These are phyloP conservation scores for Phasianus colchicus DNA, from an alignment of 2,113 vertebrate species.

Conservation along the genomic window DNA sequence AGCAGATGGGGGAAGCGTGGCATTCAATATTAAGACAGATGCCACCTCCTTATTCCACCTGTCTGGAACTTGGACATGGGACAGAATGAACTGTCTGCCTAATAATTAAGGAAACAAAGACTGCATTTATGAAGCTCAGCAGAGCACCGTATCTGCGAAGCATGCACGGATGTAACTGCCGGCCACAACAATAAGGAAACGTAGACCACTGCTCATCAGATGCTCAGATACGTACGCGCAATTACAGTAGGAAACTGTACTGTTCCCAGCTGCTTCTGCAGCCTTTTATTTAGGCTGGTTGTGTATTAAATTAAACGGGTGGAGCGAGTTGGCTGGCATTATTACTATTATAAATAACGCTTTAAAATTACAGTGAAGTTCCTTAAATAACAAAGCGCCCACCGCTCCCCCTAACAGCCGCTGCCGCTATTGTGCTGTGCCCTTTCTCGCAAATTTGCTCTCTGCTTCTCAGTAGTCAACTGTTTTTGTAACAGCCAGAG, in stretches of 20 bases:
- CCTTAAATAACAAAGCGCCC: conserved; percentile 69
- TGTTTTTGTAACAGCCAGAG: conserved; percentile 72
- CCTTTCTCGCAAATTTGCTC: conserved; percentile 76
- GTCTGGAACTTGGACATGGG: conserved; percentile 87
- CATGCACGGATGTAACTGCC: conserved; percentile 75
- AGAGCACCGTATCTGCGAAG: conserved; percentile 66
- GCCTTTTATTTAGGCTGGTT: conserved; percentile 69
- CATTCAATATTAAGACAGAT: conserved; percentile 90
- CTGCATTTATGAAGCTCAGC: conserved; percentile 77
- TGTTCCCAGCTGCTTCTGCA: conserved; percentile 68
- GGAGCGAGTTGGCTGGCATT: conserved; percentile 61
- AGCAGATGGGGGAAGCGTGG: conserved; percentile 89
- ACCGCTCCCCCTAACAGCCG: conserved; percentile 67
- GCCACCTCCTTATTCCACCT: conserved; percentile 88
- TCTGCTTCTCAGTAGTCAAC: conserved; percentile 76
- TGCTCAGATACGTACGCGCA: conserved; percentile 39
- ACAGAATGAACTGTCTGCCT: conserved; percentile 84
- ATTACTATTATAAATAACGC: conserved; percentile 75
- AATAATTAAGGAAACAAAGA: conserved; percentile 83
- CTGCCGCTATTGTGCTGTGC: conserved; percentile 64
- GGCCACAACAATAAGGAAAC: conserved; percentile 69
- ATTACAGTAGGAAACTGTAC: conserved; percentile 59
- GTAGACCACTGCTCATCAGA: conserved; percentile 66
- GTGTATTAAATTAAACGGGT: conserved; percentile 64
- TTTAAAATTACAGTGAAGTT: conserved; percentile 73